Evolutionary conservation across 1,140 invertebrate species (phyloP), one percentile per base, ranked within the genome.

Genomic region (Contarinia nasturtii): DNA sequence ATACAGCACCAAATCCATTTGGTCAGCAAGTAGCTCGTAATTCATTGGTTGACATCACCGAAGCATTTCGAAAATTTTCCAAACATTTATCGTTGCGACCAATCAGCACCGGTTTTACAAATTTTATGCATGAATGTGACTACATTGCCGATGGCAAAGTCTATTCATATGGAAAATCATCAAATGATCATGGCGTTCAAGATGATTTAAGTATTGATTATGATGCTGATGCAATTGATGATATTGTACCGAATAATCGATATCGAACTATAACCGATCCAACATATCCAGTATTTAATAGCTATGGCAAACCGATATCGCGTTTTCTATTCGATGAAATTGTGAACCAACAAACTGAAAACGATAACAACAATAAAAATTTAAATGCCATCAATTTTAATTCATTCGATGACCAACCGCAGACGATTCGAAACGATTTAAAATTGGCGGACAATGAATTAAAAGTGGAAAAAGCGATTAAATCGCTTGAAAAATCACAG

Each of bases 181-280:
- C n/a, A n/a, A n/a, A n/a, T n/a, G n/a, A n/a, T n/a, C 4, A 27
- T 27, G 27, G 27, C 27, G 37, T 15, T 7, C 14, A 40, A 68
- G 53, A 59, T 48, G 63, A 61, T 45, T 17, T 66, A 17, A 60
- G 60, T 48, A 56, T 63, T 8, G 65, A 67, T 42, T 50, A 53
- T 7, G 59, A 63, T 3, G 54, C 55, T 2, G 59, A 62, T 7
- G 61, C 65, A 7, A 64, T 68, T 50, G 58, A 60, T 27, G 57
- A 57, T 44, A 52, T 58, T 44, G 52, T 60, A 5, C 65, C 66
- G 46, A 59, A 55, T 10, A 59, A 58, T 42, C 58, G 58, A 42
- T 77, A 68, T 14, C 73, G 76, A 47, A 82, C 82, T 1, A 83
- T 87, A 45, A 73, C 76, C 22, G 83, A 87, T 67, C 82, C 83